A percentile compares a stretch with the other conserved stretches of the same genome.
Conservation (phyloP, 2,797 vertebrate species). For the Myotis daubentonii region DNA sequence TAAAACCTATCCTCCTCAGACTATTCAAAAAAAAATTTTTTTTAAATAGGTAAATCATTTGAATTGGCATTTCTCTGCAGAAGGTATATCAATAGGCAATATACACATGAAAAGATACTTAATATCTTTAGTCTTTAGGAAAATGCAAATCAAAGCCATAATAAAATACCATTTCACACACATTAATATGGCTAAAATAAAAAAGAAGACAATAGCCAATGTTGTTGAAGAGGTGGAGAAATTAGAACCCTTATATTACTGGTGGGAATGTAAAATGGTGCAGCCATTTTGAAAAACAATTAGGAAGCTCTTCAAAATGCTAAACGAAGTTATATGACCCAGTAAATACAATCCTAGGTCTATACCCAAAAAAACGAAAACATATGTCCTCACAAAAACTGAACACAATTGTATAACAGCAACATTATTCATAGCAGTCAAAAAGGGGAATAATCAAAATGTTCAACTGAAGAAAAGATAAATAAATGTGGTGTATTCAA, state of each 20-base stretch:
- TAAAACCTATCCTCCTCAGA: too few relatives aligned
- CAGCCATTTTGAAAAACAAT: neutral
- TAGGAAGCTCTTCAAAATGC: neutral
- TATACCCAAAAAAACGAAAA: neutral
- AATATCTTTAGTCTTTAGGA: neutral
- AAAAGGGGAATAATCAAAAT: neutral
- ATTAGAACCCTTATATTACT: neutral
- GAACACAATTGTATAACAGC: neutral
- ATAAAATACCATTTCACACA: neutral
- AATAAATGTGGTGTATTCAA: neutral
- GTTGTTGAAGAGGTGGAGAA: neutral
- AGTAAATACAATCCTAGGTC: neutral
- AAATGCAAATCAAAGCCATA: conserved; percentile 10
- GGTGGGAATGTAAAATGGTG: neutral
- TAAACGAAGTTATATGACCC: neutral
- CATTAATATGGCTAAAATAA: neutral
- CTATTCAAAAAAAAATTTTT: too few relatives aligned
- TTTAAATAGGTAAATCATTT: neutral
- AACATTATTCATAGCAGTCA: neutral
- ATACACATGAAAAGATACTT: neutral
- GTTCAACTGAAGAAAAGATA: neutral
- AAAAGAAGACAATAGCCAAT: neutral
- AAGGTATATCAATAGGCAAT: neutral
- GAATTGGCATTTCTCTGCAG: neutral
- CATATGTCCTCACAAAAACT: neutral